Evolutionary conservation across 2,797 vertebrate genomes (phyloP).

Genomic region (Sebastes vulpes): DNA sequence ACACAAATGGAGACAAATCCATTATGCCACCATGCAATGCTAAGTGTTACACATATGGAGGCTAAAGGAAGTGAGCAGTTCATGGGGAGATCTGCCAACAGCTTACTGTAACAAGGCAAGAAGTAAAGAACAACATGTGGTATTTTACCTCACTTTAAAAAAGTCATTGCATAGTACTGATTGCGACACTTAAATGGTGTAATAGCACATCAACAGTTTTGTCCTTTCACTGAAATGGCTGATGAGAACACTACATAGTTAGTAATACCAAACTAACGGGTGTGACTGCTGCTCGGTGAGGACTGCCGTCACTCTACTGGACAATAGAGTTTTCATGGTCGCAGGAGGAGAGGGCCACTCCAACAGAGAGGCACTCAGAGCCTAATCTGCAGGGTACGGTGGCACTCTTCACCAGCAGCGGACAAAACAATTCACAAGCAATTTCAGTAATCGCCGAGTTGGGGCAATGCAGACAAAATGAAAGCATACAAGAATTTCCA

Average conservation of each 20-base stretch:
- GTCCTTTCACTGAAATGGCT: neutral
- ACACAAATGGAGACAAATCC: neutral
- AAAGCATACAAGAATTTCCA: neutral
- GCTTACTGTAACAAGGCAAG: too few relatives aligned
- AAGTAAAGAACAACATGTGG: neutral
- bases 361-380: conserved; percentile 63
- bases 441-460: conserved; percentile 38
- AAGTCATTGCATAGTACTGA: neutral
- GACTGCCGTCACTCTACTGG: conserved; percentile 26
- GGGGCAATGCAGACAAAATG: conserved; percentile 36
- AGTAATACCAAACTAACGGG: neutral
- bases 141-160: neutral
- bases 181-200: neutral
- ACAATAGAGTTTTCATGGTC: conserved; percentile 66
- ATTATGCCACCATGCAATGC: neutral
- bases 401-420: conserved; percentile 23
- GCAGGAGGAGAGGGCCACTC: conserved; percentile 53
- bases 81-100: neutral
- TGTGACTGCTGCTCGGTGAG: conserved; percentile 23
- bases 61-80: neutral
- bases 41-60: neutral
- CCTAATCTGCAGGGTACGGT: conserved; percentile 34
- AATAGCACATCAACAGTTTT: neutral
- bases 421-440: conserved; percentile 51
- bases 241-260: neutral